These are phyloP conservation scores for Mesoligia furuncula DNA, from an alignment of 2,888 invertebrate species.

Conservation along the genomic window DNA sequence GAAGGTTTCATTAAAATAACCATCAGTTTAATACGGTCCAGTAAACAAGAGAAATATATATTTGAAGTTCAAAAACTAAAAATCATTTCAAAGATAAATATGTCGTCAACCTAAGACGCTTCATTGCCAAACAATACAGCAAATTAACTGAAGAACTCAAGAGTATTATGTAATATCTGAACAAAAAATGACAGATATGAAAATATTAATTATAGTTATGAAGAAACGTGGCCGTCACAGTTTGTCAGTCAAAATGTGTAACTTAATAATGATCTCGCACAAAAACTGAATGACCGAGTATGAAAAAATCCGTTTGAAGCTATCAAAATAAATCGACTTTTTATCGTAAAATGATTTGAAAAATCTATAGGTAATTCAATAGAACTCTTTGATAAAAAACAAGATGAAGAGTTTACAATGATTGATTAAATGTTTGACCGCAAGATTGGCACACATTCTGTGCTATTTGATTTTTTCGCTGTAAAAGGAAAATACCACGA, in stretches of 20 bases:
- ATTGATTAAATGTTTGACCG: conserved; percentile 54
- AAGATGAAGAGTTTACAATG: conserved; percentile 34
- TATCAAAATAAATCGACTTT: conserved; percentile 68
- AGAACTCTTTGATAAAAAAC: conserved; percentile 37
- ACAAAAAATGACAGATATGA: conserved; percentile 66
- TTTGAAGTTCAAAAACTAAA: conserved; percentile 17
- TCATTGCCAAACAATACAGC: conserved; percentile 54
- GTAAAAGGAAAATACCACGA: conserved; percentile 31
- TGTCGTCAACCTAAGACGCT: conserved; percentile 46
- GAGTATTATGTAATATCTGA: conserved; percentile 61
- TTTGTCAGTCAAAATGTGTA: conserved; percentile 71
- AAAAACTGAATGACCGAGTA: conserved; percentile 59
- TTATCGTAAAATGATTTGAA: conserved; percentile 50
- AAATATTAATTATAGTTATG: conserved; percentile 67
- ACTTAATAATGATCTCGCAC: conserved; percentile 68
- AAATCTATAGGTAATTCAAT: conserved; percentile 51
- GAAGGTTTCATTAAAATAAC: conserved; percentile 44
- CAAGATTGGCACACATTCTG: conserved; percentile 42
- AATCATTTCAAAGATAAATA: conserved; percentile 40
- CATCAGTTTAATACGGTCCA: conserved; percentile 16
- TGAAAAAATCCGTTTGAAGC: conserved; percentile 59
- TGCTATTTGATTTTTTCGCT: conserved; percentile 19
- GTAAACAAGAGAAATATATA: conserved; percentile 5
- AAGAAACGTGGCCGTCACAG: conserved; percentile 67
- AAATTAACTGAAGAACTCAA: conserved; percentile 56